Evolutionary conservation across 2,113 vertebrate species (phyloP).

Genomic region (Cnemophilus loriae): DNA sequence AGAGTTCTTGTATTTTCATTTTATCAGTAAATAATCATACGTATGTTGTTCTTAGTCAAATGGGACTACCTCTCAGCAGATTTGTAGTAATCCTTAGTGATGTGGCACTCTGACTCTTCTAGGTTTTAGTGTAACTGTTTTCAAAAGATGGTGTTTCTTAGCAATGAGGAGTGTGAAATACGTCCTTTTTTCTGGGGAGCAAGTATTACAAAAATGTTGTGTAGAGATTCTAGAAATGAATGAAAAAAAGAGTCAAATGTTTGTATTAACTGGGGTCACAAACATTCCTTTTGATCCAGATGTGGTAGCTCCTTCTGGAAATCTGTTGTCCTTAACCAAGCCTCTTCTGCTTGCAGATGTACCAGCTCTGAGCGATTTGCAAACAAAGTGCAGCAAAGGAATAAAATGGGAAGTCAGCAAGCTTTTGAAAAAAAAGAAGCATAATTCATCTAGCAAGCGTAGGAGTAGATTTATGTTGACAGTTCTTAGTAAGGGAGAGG

Average conservation of each 20-base stretch:
- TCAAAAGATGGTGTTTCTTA: background rate
- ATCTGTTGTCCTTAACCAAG: background rate
- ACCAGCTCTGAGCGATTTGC: background rate
- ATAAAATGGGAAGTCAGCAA: background rate
- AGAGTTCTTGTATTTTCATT: background rate
- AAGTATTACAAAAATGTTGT: background rate
- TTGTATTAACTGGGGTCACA: background rate
- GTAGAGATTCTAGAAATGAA: background rate
- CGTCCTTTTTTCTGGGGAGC: background rate
- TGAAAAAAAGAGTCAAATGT: background rate
- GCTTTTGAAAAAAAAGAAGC: background rate
- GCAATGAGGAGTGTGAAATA: background rate
- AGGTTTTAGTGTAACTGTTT: background rate
- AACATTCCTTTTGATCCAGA: background rate
- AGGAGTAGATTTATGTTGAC: background rate
- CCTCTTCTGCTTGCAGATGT: background rate
- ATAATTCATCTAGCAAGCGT: background rate
- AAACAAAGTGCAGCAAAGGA: background rate
- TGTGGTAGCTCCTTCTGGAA: background rate
- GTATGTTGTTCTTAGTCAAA: background rate
- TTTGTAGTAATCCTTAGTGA: background rate
- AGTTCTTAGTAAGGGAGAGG: too few species aligned
- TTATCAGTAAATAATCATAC: background rate
- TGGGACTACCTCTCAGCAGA: background rate
- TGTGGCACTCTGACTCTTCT: background rate